phyloP scores from a whole-genome alignment of 2,797 vertebrate genomes.

The Psittacula echo region DNA sequence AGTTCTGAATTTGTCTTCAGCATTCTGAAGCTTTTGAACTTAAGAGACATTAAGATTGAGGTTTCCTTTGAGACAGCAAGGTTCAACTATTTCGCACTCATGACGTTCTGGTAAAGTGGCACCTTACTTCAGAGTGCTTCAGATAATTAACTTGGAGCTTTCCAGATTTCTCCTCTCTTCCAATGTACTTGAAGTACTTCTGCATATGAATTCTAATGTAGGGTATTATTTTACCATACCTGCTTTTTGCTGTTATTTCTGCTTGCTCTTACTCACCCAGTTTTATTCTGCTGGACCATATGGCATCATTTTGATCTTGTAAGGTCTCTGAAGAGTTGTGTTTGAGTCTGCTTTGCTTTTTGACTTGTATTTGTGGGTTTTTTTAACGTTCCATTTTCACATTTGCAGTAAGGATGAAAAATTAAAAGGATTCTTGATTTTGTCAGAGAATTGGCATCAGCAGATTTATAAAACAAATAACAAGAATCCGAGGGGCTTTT shows the following conservation, averaged over 20 bases:
- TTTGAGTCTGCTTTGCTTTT: not conserved
- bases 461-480: not conserved
- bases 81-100: not conserved
- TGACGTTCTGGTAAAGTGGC: not conserved
- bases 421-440: not conserved
- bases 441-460: not conserved
- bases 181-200: not conserved
- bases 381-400: not conserved
- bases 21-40: not conserved
- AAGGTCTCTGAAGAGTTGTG: not conserved
- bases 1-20: not conserved
- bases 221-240: not conserved
- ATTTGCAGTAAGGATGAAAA: not conserved
- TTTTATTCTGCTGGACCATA: not conserved
- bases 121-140: not conserved
- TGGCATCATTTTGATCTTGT: not conserved
- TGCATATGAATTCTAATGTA: not conserved
- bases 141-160: not conserved
- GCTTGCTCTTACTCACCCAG: not conserved
- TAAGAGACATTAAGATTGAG: not conserved
- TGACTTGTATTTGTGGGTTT: not conserved
- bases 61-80: not conserved
- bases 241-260: not conserved
- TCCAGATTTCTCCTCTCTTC: not conserved
- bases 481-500: not conserved